Base-by-base conservation (phyloP, 2,797 vertebrate species). In the Argya squamiceps region DNA sequence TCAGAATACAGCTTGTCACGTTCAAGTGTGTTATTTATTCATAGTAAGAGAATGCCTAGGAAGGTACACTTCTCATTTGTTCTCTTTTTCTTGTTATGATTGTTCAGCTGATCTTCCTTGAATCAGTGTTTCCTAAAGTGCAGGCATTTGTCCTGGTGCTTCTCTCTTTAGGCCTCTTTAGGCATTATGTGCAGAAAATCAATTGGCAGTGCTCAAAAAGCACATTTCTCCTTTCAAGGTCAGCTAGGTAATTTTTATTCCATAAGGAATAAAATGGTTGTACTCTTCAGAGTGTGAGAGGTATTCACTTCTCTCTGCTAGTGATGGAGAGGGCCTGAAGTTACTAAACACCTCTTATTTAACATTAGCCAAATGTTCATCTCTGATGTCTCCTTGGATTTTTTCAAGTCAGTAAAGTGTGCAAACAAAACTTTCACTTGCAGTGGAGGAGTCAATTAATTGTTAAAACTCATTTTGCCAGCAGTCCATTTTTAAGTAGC, bases 341-440 rank as follows among this genome's bases (percentile, higher is more conserved):
- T 56, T 36, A 37, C 1, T 18, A 30, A 83, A 34, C 0, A 0
- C 32, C 44, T 67, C 5, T 60, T 10, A 18, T 30, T 19, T 7
- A 39, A 26, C 23, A 4, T 47, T 36, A 41, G 19, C 7, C 32
- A 68, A 3, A 39, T 36, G 11, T 53, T 86, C 11, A 27, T 29
- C 55, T 68, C 24, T 47, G 58, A 21, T 16, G 7, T n/a, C 19
- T 59, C 63, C 13, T 4, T 32, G 63, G 74, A 46, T 76, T 84
- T 86, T 1, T 1, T 13, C 37, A 71, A 86, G 50, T 46, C 39
- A 15, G 30, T 46, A 26, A 67, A 53, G 52, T 39, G 4, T 59
- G 34, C 39, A 73, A 39, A 77, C 47, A 53, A 11, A 43, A 5
- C 41, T 55, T 87, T 34, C 2, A 21, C 32, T 47, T 81, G 32